These are phyloP conservation scores for Spheniscus mendiculus DNA, from an alignment of 2,113 vertebrate species.

Conservation along the genomic window DNA sequence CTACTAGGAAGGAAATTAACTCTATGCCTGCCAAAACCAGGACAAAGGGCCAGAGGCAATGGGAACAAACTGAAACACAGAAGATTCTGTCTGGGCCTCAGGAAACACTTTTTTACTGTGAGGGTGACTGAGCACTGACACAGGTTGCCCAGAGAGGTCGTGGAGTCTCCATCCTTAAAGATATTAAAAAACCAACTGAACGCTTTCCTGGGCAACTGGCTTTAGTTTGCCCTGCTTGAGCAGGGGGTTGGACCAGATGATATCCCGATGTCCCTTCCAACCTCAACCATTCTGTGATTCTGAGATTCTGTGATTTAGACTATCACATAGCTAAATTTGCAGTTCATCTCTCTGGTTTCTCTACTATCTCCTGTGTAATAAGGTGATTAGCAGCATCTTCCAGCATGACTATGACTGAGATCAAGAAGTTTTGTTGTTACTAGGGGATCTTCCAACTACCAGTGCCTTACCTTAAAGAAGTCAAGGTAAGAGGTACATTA, in stretches of 20 bases:
- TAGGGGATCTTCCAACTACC: neutral
- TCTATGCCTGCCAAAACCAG: too few relatives aligned
- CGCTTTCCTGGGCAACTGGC: fast-evolving
- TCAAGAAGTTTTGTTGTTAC: neutral
- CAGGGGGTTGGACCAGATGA: neutral
- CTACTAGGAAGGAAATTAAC: too few relatives aligned
- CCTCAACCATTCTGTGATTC: neutral
- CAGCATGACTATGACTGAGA: neutral
- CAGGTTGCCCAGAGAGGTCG: neutral
- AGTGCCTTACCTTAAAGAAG: neutral
- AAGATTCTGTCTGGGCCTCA: neutral
- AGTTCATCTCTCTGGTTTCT: neutral
- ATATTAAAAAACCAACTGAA: neutral
- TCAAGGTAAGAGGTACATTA: neutral
- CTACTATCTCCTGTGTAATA: neutral
- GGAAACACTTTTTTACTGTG: neutral
- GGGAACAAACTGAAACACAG: neutral
- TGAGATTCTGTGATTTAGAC: neutral
- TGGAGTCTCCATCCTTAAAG: neutral
- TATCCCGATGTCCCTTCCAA: neutral
- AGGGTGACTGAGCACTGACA: neutral
- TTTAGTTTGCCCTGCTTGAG: neutral
- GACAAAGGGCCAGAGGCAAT: neutral
- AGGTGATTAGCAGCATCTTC: neutral
- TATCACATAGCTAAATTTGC: neutral